These are phyloP conservation scores for Leptosomus discolor DNA, from an alignment of 2,113 vertebrate species.

Conservation along the genomic window DNA sequence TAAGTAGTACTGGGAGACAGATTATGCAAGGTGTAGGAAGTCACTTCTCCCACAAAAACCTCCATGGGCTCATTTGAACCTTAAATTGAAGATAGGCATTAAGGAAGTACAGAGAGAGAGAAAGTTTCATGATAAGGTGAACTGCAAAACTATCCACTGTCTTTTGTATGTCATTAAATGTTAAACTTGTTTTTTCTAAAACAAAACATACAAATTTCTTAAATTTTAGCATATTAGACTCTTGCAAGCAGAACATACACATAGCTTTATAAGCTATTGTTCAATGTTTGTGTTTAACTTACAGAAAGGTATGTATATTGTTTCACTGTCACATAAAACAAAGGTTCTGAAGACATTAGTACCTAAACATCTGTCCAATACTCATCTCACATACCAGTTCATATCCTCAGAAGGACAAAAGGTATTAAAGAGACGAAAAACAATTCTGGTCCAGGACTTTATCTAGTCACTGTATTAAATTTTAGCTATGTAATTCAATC, in stretches of 20 bases:
- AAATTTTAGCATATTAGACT: background rate
- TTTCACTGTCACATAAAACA: background rate
- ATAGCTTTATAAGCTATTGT: background rate
- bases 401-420: background rate
- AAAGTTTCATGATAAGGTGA: background rate
- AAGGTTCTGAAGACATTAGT: background rate
- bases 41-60: slow-evolving; percentile 92
- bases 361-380: background rate
- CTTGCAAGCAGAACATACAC: background rate
- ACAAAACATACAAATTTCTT: background rate
- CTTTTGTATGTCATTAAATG: background rate
- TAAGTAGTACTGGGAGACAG: slow-evolving; percentile 91
- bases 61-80: slow-evolving; percentile 84
- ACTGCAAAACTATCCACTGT: background rate
- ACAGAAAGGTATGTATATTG: background rate
- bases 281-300: background rate
- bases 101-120: background rate
- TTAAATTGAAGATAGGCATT: slow-evolving; percentile 53
- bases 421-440: background rate
- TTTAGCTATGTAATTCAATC: background rate
- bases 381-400: background rate
- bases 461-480: background rate
- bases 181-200: background rate
- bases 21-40: slow-evolving; percentile 89
- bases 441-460: background rate